These are phyloP conservation scores for Scaeva pyrastri DNA, from an alignment of 2,888 invertebrate genomes.

Conservation along the genomic window DNA sequence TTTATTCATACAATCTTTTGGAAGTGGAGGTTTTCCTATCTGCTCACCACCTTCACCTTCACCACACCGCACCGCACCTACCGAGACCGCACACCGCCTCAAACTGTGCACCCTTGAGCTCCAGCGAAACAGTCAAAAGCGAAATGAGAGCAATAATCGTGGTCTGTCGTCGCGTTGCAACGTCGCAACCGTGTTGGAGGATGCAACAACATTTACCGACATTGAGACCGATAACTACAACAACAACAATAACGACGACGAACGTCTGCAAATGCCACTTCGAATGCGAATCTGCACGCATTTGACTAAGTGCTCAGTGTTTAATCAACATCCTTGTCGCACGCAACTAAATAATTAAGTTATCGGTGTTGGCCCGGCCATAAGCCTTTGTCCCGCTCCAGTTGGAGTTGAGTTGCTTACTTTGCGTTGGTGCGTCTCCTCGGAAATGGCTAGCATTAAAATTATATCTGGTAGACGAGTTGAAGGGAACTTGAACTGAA, in stretches of 20 bases:
- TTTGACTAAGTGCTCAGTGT: slow-evolving; percentile 79
- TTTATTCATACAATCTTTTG: slow-evolving; percentile 73
- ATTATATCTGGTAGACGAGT: slow-evolving; percentile 14
- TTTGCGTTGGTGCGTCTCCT: slow-evolving; percentile 22
- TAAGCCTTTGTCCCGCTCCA: slow-evolving; percentile 52
- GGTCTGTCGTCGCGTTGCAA: slow-evolving; percentile 18
- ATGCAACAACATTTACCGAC: slow-evolving; percentile 30
- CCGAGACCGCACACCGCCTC: neutral
- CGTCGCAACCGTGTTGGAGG: neutral
- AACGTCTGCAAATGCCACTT: slow-evolving; percentile 65
- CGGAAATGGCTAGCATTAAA: slow-evolving; percentile 31
- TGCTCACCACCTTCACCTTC: neutral
- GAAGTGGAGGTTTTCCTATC: slow-evolving; percentile 8
- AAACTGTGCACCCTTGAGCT: neutral
- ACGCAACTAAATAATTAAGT: slow-evolving; percentile 79
- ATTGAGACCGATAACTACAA: slow-evolving; percentile 27
- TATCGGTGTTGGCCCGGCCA: slow-evolving; percentile 73
- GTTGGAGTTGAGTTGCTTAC: neutral
- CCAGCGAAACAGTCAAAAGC: slow-evolving; percentile 42
- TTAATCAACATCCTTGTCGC: slow-evolving; percentile 78
- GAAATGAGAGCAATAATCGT: slow-evolving; percentile 64
- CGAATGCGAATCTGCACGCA: slow-evolving; percentile 77
- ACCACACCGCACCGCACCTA: neutral
- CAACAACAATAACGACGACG: slow-evolving; percentile 32
- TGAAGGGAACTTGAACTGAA: slow-evolving; percentile 42